Base-by-base conservation (phyloP, 1,140 invertebrate species). In the Pristionchus pacificus region DNA sequence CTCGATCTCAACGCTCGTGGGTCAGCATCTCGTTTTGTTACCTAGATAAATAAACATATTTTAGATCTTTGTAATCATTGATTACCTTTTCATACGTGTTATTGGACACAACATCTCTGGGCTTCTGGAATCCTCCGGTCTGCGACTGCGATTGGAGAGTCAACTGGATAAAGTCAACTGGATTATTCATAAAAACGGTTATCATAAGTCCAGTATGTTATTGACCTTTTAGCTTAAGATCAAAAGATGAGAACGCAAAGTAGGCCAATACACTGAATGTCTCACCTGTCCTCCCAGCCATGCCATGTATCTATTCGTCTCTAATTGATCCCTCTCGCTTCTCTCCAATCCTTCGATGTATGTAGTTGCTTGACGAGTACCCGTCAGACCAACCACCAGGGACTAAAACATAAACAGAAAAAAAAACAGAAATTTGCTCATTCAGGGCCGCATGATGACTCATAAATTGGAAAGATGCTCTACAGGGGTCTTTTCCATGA, bases 281-380 rank as follows among this genome's bases (percentile, higher is more conserved):
- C n/a, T 57, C 55, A 72, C 72, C 66, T 75, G 74, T 29, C 74
- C 74, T 15, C 74, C 74, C 31, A 75, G 62, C 74, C 74, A 75
- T 28, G 74, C 74, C 60, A 70, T 74, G 58, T 75, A 75, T 25
- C 70, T 30, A 33, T 73, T 73, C 24, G 71, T 75, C 27, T 73
- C 71, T 27, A 73, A 29, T 38, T 73, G 71, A 62, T 70, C 68
- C 29, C 68, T 31, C 19, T 32, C 31, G 10, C 63, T 70, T 33
- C 30, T 29, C 19, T 63, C 19, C 15, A 28, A 24, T 13, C 67
- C 57, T 14, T 69, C 60, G 27, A 60, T 63, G 27, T 60, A 27
- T 2, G 57, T 63, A 33, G 38, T 60, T 28, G 59, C 38, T 58
- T 69, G 67, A 2, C 57, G 25, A 27, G 25, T 30, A 14, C 29